phyloP scores from a whole-genome alignment of 2,797 vertebrate species.

The Sebastes itinus region DNA sequence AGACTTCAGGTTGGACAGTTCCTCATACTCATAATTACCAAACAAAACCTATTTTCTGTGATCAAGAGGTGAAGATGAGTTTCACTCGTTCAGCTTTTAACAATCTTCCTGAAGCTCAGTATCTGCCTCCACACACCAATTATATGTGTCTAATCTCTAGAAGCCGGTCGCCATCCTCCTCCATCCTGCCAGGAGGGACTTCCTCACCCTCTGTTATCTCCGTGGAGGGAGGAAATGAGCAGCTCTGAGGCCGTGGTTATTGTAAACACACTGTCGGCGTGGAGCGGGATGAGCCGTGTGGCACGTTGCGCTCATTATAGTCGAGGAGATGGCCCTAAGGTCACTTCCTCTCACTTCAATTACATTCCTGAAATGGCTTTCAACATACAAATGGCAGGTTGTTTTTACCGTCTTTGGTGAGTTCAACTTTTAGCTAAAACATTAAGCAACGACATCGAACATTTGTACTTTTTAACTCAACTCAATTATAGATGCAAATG shows the following conservation, averaged over 20 bases:
- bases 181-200: background rate
- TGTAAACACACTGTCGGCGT: slow-evolving; percentile 41
- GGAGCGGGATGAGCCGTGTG: background rate
- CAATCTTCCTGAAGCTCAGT: background rate
- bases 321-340: slow-evolving; percentile 1
- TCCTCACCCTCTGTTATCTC: slow-evolving; percentile 40
- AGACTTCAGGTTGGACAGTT: background rate
- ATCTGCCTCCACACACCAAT: background rate
- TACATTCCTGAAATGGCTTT: slow-evolving; percentile 43
- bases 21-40: background rate
- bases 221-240: slow-evolving; percentile 51
- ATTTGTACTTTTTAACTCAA: background rate
- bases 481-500: background rate
- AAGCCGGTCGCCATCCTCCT: background rate
- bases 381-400: background rate
- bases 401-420: background rate
- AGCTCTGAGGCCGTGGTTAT: slow-evolving; percentile 12
- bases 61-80: background rate
- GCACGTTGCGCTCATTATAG: slow-evolving; percentile 54
- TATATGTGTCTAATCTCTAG: slow-evolving; percentile 45
- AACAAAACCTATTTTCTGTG: background rate
- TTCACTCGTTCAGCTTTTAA: background rate
- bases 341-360: slow-evolving; percentile 46
- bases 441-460: background rate
- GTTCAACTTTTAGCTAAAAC: background rate